Percentiles rank a stretch among this genome's conserved stretches.
Conservation (phyloP, 2,797 vertebrate species). For the Syngnathus rostellatus region DNA sequence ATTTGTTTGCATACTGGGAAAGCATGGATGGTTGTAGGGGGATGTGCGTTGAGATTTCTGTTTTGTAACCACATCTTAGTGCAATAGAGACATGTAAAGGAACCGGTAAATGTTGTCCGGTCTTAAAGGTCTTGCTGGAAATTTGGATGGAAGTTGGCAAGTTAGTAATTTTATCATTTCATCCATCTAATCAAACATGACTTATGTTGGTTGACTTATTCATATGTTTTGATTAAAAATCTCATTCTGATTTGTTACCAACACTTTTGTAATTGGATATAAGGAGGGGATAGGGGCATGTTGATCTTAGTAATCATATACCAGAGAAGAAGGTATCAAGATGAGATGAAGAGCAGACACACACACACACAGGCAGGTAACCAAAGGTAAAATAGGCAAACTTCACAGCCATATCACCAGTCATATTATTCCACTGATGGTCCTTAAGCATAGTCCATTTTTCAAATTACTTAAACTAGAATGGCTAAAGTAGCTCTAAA, state of each 20-base stretch:
- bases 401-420: neutral
- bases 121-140: conserved; percentile 26
- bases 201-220: conserved; percentile 21
- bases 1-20: conserved; percentile 43
- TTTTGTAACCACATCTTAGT: conserved; percentile 48
- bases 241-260: neutral
- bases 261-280: neutral
- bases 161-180: conserved; percentile 25
- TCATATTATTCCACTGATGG: neutral
- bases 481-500: neutral
- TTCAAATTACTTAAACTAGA: neutral
- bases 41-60: neutral
- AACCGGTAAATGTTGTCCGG: conserved; percentile 36
- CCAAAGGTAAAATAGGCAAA: neutral
- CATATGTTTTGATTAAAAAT: neutral
- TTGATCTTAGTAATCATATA: neutral
- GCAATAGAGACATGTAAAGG: conserved; percentile 62
- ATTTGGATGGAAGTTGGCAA: conserved; percentile 22
- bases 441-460: neutral
- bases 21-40: conserved; percentile 2
- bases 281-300: no score
- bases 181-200: conserved; percentile 32
- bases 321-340: neutral
- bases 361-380: neutral
- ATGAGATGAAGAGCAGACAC: neutral